phyloP scores from a whole-genome alignment of 2,113 vertebrate species.

The Trogon surrucura region DNA sequence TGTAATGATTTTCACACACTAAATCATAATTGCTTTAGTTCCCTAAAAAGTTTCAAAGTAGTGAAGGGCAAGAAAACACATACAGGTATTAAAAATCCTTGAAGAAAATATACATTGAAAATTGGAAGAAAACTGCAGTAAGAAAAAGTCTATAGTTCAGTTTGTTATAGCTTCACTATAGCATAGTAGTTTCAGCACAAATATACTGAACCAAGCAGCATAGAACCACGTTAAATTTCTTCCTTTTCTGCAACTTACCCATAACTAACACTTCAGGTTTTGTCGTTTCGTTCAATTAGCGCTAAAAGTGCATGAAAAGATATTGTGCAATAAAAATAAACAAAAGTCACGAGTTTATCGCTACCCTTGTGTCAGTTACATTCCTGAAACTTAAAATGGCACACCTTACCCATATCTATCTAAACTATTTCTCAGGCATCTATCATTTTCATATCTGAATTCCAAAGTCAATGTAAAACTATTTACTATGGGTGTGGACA shows the following conservation, averaged over 20 bases:
- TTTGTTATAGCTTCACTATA: not conserved
- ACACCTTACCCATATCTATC: not conserved
- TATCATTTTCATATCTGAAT: not conserved
- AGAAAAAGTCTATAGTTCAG: not conserved
- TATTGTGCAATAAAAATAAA: constrained; percentile 15
- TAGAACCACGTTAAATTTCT: not conserved
- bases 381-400: constrained; percentile 32
- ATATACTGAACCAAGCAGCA: not conserved
- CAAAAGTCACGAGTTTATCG: not conserved
- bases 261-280: not conserved
- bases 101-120: not conserved
- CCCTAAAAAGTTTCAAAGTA: not conserved
- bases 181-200: not conserved
- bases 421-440: constrained; percentile 37
- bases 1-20: not conserved
- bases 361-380: not conserved
- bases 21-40: not conserved
- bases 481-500: constrained; percentile 49
- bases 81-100: not conserved
- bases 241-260: not conserved
- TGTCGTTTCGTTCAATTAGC: not conserved
- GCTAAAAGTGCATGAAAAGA: not conserved
- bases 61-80: not conserved
- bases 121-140: not conserved
- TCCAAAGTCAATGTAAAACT: constrained; percentile 43